These are phyloP conservation scores for Sphecodes monilicornis DNA, from an alignment of 2,888 invertebrate genomes.

Conservation along the genomic window DNA sequence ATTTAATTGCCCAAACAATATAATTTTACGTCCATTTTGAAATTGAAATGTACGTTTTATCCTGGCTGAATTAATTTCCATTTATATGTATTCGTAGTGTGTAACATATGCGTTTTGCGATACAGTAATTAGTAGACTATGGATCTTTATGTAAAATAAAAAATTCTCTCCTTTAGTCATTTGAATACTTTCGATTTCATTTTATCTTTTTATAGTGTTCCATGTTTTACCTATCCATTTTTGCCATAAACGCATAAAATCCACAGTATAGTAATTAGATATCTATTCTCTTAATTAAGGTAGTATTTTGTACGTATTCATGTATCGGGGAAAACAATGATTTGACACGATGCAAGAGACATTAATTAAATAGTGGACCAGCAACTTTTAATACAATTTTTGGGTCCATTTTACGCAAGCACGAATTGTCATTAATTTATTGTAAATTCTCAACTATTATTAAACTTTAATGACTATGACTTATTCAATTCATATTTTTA, in stretches of 20 bases:
- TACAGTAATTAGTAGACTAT: not conserved
- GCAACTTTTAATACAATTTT: too few relatives aligned
- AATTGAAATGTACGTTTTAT: not conserved
- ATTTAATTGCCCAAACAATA: not conserved
- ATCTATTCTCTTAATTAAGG: not conserved
- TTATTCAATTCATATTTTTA: too few relatives aligned
- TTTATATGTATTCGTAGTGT: not conserved
- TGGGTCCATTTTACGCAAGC: too few relatives aligned
- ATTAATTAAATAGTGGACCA: too few relatives aligned
- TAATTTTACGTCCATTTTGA: not conserved
- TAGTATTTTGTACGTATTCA: not conserved
- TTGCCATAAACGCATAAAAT: too few relatives aligned
- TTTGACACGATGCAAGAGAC: too few relatives aligned
- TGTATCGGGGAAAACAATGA: too few relatives aligned
- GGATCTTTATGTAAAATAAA: not conserved
- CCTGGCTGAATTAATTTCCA: not conserved
- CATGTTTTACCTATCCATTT: too few relatives aligned
- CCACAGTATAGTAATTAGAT: not conserved
- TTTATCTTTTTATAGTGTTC: too few relatives aligned
- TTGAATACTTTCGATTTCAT: not conserved
- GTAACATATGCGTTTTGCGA: not conserved
- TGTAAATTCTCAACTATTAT: too few relatives aligned
- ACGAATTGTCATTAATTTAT: too few relatives aligned
- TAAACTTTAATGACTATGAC: too few relatives aligned
- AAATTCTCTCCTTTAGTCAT: not conserved